These are phyloP conservation scores for Lymantria monacha DNA, from an alignment of 2,888 invertebrate species.

Conservation along the genomic window DNA sequence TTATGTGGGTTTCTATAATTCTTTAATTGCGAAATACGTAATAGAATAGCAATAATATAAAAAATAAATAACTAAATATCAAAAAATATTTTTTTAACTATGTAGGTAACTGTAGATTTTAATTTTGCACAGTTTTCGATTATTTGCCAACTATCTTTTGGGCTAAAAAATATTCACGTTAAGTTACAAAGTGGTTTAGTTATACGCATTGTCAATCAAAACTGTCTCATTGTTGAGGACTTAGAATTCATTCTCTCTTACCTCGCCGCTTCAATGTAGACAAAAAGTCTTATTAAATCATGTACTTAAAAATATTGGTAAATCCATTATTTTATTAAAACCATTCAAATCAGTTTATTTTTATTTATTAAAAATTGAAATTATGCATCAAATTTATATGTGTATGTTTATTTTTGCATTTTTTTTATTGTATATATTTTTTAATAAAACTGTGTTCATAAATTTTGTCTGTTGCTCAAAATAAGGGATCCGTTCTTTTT, in stretches of 20 bases:
- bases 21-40: background rate
- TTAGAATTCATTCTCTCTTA: too few relatives aligned
- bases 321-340: conserved; percentile 8
- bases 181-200: too few relatives aligned
- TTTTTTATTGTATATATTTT: conserved; percentile 13
- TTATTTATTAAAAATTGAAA: conserved; percentile 4
- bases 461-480: conserved; percentile 35
- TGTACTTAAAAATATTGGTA: conserved; percentile 5
- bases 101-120: conserved; percentile 8
- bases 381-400: conserved; percentile 11
- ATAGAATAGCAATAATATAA: background rate
- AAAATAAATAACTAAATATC: background rate
- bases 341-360: conserved; percentile 5
- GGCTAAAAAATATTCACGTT: conserved; percentile 9
- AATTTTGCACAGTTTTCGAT: conserved; percentile 26
- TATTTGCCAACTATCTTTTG: conserved; percentile 12
- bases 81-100: background rate
- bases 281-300: background rate
- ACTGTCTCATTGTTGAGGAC: too few relatives aligned
- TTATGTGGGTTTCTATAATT: background rate
- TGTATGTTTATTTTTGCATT: conserved; percentile 21
- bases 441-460: conserved; percentile 33
- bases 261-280: background rate
- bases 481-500: conserved; percentile 16
- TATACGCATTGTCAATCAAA: too few relatives aligned